Evolutionary conservation across 2,113 vertebrate genomes (phyloP).

Genomic region (Merops nubicus): DNA sequence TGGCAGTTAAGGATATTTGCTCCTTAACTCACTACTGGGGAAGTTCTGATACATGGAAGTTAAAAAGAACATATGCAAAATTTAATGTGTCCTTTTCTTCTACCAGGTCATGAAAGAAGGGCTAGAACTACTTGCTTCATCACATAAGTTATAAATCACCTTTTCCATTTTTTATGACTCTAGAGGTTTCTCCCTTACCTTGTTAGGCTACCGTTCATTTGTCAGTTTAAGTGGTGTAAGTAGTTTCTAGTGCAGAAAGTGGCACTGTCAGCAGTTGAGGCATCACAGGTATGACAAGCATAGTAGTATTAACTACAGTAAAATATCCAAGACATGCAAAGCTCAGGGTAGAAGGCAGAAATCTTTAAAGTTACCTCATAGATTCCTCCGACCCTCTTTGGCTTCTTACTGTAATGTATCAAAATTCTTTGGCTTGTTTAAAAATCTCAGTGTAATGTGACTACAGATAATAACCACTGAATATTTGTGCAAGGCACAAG

Average conservation of each 20-base stretch:
- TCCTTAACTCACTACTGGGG: fast-evolving
- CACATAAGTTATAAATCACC: background rate
- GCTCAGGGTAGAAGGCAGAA: background rate
- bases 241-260: background rate
- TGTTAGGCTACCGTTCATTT: background rate
- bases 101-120: background rate
- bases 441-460: background rate
- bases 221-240: background rate
- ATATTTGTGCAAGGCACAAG: background rate
- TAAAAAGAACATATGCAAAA: background rate
- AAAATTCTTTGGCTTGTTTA: background rate
- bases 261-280: background rate
- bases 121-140: background rate
- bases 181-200: background rate
- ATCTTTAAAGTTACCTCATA: background rate
- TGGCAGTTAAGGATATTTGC: background rate
- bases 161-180: background rate
- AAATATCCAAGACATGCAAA: background rate
- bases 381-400: background rate
- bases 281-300: background rate
- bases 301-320: background rate
- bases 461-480: background rate
- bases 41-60: background rate
- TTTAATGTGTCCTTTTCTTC: background rate
- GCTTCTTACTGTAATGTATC: background rate